Conservation (phyloP, 1,140 invertebrate genomes). For the Neodiprion virginianus region DNA sequence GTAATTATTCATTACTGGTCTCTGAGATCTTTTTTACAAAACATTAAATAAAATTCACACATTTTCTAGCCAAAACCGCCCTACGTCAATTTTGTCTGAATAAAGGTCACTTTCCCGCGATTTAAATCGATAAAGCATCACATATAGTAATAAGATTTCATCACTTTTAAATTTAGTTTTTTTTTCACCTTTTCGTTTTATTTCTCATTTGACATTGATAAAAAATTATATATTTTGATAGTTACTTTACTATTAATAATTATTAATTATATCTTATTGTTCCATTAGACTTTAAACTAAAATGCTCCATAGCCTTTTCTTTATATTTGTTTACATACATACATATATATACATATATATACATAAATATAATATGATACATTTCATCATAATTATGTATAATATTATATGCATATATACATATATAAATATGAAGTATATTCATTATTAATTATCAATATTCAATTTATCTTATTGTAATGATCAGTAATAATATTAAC, state of each 20-base stretch:
- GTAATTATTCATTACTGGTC: too few species aligned
- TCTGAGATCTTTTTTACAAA: slow-evolving; percentile 12
- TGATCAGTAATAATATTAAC: slow-evolving; percentile 40
- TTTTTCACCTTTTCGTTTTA: slow-evolving; percentile 28
- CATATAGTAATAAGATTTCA: slow-evolving; percentile 44
- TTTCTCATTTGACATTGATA: slow-evolving; percentile 51
- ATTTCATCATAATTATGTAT: slow-evolving; percentile 17
- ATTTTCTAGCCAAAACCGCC: slow-evolving; percentile 41
- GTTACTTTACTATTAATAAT: slow-evolving; percentile 49
- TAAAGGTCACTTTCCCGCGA: slow-evolving; percentile 57
- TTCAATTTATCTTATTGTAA: slow-evolving; percentile 39
- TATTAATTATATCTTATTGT: slow-evolving; percentile 41
- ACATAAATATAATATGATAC: slow-evolving; percentile 6
- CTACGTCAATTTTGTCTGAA: slow-evolving; percentile 48
- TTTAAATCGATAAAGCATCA: slow-evolving; percentile 56
- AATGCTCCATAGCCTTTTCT: slow-evolving; percentile 34
- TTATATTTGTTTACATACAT: not conserved
- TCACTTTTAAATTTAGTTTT: slow-evolving; percentile 39
- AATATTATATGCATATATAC: slow-evolving; percentile 27
- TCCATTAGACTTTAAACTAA: slow-evolving; percentile 47
- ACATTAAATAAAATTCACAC: slow-evolving; percentile 37
- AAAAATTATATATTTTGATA: slow-evolving; percentile 55
- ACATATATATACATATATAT: not conserved
- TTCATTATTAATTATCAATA: slow-evolving; percentile 42
- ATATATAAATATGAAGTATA: slow-evolving; percentile 42